Percentiles rank a stretch among this genome's conserved stretches.
These are phyloP conservation scores for Oncorhynchus kisutch DNA, from an alignment of 2,113 vertebrate genomes.

Conservation along the genomic window DNA sequence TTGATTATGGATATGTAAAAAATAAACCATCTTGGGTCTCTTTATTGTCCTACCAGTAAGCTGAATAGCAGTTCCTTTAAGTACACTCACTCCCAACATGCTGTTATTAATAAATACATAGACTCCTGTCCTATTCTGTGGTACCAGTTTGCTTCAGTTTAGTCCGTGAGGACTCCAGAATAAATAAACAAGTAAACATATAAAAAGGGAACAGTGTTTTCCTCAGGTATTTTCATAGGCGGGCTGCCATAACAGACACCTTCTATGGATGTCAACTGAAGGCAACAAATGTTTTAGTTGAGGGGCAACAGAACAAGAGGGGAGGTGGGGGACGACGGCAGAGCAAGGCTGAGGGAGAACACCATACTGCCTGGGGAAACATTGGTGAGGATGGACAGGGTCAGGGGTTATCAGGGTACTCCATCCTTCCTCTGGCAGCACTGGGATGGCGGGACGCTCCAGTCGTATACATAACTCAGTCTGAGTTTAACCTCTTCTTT, in stretches of 20 bases:
- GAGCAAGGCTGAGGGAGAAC: background rate
- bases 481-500: conserved; percentile 88
- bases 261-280: background rate
- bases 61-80: conserved; percentile 11
- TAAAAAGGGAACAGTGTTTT: conserved; percentile 1
- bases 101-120: background rate
- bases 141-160: conserved; percentile 23
- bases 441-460: conserved; percentile 93
- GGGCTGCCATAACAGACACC: conserved; percentile 8
- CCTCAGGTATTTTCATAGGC: too few species aligned
- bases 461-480: conserved; percentile 93
- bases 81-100: conserved; percentile 7
- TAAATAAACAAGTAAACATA: conserved; percentile 67
- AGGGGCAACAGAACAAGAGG: too few species aligned
- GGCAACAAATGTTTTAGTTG: background rate
- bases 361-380: background rate
- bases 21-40: conserved; percentile 18
- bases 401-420: conserved; percentile 78
- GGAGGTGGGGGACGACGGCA: too few species aligned
- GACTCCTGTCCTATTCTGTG: background rate
- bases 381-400: background rate
- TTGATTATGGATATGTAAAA: conserved; percentile 17
- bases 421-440: conserved; percentile 96
- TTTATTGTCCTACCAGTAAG: too few species aligned
- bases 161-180: conserved; percentile 30